These are phyloP conservation scores for Drosophila chauvacae DNA, from an alignment of 1,140 invertebrate species.

Conservation along the genomic window DNA sequence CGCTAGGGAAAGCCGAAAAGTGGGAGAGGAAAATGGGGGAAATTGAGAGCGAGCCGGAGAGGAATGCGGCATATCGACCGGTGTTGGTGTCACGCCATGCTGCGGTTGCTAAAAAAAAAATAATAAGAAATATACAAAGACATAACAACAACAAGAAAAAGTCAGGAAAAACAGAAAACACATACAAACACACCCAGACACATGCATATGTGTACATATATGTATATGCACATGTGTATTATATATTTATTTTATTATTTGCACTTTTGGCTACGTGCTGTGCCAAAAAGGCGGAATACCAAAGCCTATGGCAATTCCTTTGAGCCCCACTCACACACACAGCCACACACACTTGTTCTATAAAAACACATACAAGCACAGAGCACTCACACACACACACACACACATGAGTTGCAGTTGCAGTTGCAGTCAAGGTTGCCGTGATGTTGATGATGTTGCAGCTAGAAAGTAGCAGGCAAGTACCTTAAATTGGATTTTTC, in stretches of 20 bases:
- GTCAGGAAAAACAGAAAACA: conserved; percentile 8
- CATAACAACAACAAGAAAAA: conserved; percentile 7
- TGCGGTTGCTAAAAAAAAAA: conserved; percentile 50
- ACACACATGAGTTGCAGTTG: conserved; percentile 30
- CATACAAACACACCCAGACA: conserved; percentile 6
- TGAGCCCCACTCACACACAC: conserved; percentile 19
- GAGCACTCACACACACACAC: not conserved
- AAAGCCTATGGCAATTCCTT: conserved; percentile 50
- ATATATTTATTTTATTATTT: conserved; percentile 79
- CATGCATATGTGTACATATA: conserved; percentile 12
- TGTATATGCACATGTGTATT: conserved; percentile 28
- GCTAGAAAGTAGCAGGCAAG: conserved; percentile 48
- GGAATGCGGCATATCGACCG: conserved; percentile 78
- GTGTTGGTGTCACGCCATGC: conserved; percentile 56
- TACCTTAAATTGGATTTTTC: conserved; percentile 53
- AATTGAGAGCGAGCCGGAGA: conserved; percentile 46
- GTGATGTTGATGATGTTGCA: conserved; percentile 41
- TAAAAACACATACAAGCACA: conserved; percentile 5
- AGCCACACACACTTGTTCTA: conserved; percentile 6
- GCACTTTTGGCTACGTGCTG: conserved; percentile 72
- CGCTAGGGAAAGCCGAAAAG: conserved; percentile 20
- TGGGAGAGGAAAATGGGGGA: conserved; percentile 20
- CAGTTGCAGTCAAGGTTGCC: conserved; percentile 49
- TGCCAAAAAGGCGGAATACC: conserved; percentile 44
- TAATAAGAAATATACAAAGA: conserved; percentile 7